Evolutionary conservation across 2,797 vertebrate genomes (phyloP).

Genomic region (Myiotriccus ornatus): DNA sequence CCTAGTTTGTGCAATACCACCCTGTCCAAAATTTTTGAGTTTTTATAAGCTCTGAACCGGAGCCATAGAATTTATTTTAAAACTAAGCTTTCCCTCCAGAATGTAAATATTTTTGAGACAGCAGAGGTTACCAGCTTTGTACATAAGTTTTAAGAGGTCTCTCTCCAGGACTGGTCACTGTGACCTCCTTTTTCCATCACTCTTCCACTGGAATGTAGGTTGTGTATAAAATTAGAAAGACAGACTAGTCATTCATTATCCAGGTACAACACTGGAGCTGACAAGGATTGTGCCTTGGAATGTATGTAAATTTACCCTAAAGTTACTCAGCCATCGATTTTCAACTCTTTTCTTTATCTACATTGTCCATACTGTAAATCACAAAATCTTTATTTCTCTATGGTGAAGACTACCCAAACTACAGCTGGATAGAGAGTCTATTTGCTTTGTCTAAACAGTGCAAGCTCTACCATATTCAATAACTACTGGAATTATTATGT

Average conservation of each 20-base stretch:
- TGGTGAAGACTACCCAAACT: background rate
- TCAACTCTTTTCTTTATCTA: background rate
- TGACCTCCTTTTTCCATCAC: background rate
- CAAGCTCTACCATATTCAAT: background rate
- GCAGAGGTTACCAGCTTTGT: background rate
- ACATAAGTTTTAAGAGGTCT: background rate
- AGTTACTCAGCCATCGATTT: background rate
- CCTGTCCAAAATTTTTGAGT: background rate
- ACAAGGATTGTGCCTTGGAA: background rate
- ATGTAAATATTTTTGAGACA: background rate
- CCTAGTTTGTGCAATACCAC: background rate
- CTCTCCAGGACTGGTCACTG: background rate
- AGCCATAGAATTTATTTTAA: background rate
- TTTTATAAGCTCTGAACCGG: background rate
- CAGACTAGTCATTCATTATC: background rate
- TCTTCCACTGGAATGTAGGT: background rate
- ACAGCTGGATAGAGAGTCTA: background rate
- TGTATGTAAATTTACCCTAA: background rate
- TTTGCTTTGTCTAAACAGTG: constrained; percentile 13
- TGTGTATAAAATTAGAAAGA: background rate
- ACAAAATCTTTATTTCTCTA: background rate
- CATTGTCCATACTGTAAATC: background rate
- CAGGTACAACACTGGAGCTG: background rate
- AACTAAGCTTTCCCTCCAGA: background rate
- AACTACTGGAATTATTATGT: background rate